These are phyloP conservation scores for Gyps fulvus DNA, from an alignment of 2,113 vertebrate species.

Conservation along the genomic window DNA sequence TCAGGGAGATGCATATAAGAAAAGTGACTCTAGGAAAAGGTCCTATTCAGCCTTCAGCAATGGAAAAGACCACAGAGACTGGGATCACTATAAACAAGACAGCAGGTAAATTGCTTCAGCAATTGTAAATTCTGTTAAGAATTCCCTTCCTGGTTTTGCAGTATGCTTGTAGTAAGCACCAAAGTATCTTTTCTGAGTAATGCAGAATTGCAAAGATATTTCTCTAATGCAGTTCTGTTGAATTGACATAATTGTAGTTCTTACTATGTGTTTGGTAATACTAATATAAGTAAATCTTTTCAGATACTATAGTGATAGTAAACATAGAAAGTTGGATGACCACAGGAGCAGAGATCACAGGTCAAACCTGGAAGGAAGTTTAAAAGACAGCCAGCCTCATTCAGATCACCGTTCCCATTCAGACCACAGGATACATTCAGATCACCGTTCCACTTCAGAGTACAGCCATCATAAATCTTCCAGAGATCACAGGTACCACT, in stretches of 20 bases:
- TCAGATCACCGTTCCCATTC: too few relatives aligned
- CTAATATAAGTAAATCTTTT: constrained; percentile 13
- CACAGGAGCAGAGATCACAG: constrained; percentile 85
- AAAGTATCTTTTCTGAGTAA: neutral
- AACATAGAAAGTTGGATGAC: constrained; percentile 92
- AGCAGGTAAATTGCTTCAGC: constrained; percentile 69
- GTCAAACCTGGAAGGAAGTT: too few relatives aligned
- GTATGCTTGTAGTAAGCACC: neutral
- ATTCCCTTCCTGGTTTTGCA: neutral
- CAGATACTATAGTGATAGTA: constrained; percentile 88
- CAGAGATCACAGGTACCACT: too few relatives aligned
- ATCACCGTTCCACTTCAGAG: too few relatives aligned
- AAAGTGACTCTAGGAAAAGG: constrained; percentile 86
- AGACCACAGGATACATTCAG: neutral
- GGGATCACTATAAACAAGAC: constrained; percentile 89
- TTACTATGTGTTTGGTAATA: constrained; percentile 14
- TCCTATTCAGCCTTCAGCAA: constrained; percentile 90
- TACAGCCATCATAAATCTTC: too few relatives aligned
- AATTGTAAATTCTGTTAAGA: neutral
- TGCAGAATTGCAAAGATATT: neutral
- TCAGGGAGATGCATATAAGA: constrained; percentile 82
- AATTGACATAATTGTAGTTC: constrained; percentile 18
- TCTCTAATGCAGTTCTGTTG: neutral
- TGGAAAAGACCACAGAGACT: constrained; percentile 91
- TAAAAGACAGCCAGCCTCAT: too few relatives aligned